Percentiles rank a stretch among this genome's conserved stretches.
phyloP scores from a whole-genome alignment of 2,888 invertebrate genomes.

The Pachydiplax longipennis region DNA sequence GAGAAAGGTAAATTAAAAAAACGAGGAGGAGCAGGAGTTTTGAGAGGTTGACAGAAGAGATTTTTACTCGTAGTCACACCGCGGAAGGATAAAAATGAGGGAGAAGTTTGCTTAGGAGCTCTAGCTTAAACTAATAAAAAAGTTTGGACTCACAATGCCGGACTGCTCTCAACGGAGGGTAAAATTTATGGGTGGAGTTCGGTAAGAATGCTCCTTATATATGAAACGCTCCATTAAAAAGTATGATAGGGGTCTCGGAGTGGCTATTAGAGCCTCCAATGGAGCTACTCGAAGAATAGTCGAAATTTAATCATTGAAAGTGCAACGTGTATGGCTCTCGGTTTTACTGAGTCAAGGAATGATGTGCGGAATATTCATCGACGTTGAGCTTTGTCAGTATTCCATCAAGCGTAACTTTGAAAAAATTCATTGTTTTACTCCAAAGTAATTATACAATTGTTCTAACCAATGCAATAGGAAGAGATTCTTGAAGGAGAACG shows the following conservation, averaged over 20 bases:
- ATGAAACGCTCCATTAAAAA: conserved; percentile 18
- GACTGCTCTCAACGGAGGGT: conserved; percentile 1
- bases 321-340: background rate
- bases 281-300: background rate
- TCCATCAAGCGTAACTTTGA: too few species aligned
- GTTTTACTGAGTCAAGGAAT: background rate
- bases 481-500: too few species aligned
- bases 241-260: background rate
- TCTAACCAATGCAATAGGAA: too few species aligned
- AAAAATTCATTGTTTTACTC: too few species aligned
- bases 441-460: too few species aligned
- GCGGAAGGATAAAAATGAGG: conserved; percentile 16
- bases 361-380: too few species aligned
- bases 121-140: conserved; percentile 31
- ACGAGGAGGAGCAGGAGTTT: background rate
- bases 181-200: conserved; percentile 27
- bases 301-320: background rate
- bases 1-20: conserved; percentile 24
- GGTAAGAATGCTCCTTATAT: conserved; percentile 13
- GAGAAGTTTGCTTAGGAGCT: conserved; percentile 2
- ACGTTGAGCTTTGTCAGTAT: too few species aligned
- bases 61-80: conserved; percentile 6
- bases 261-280: background rate
- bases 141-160: conserved; percentile 21
- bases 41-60: background rate